Evolutionary conservation across 2,113 vertebrate species (phyloP).

Genomic region (Cervus canadensis): DNA sequence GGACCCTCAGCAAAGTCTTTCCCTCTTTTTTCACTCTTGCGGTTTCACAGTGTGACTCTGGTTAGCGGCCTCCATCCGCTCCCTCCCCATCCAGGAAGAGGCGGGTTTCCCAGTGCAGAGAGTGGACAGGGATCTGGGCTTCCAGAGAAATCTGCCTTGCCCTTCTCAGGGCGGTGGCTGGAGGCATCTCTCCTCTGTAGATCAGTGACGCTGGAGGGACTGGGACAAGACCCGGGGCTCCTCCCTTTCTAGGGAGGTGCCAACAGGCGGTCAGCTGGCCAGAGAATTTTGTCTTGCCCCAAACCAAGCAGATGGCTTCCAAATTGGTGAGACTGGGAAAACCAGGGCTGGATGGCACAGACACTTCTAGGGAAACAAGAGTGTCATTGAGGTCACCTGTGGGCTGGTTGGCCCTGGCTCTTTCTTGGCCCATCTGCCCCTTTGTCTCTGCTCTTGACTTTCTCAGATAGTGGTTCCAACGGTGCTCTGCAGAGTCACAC

Average conservation of each 20-base stretch:
- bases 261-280: neutral
- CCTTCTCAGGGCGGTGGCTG: slow-evolving; percentile 43
- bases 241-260: neutral
- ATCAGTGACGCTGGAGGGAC: neutral
- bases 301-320: slow-evolving; percentile 5
- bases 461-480: neutral
- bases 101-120: slow-evolving; percentile 52
- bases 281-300: neutral
- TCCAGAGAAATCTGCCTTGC: slow-evolving; percentile 28
- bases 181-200: neutral
- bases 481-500: neutral
- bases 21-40: neutral
- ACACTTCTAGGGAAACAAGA: neutral
- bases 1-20: slow-evolving; percentile 11
- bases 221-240: neutral
- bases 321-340: neutral
- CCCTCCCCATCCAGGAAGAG: slow-evolving; percentile 32
- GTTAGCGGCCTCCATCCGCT: slow-evolving; percentile 9
- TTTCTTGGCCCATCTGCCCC: neutral
- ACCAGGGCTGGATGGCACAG: neutral
- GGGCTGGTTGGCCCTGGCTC: neutral
- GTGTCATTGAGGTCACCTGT: neutral
- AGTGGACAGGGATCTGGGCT: neutral
- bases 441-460: neutral
- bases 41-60: slow-evolving; percentile 47